Percentiles rank a stretch among this genome's conserved stretches.
phyloP scores from a whole-genome alignment of 2,888 invertebrate genomes.

The Protophormia terraenovae region DNA sequence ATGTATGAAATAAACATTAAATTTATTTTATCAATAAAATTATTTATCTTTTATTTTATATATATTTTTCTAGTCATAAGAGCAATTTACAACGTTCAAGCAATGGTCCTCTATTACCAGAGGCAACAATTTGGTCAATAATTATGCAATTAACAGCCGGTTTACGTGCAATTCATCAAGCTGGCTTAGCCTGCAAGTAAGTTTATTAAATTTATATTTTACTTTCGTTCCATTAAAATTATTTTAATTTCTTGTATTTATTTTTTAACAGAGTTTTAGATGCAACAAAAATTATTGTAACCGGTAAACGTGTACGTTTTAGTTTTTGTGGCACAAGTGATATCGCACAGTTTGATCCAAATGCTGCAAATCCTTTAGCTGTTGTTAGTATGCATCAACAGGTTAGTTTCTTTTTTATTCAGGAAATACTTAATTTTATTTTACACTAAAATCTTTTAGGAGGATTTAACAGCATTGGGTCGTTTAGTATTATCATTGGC shows the following conservation, averaged over 20 bases:
- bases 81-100: constrained; percentile 82
- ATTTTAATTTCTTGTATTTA: constrained; percentile 40
- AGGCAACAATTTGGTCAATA: constrained; percentile 96
- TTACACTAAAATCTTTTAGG: no score
- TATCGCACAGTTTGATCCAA: constrained; percentile 89
- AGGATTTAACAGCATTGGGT: constrained; percentile 95
- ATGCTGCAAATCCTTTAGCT: constrained; percentile 85
- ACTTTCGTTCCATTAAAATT: no score
- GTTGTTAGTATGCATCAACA: constrained; percentile 88
- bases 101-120: constrained; percentile 90
- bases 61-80: constrained; percentile 78
- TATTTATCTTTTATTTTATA: neutral
- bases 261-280: constrained; percentile 88
- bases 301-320: constrained; percentile 89
- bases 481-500: constrained; percentile 94
- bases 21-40: neutral
- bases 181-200: constrained; percentile 85
- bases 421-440: neutral
- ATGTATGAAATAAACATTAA: neutral
- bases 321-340: constrained; percentile 92
- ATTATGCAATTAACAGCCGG: constrained; percentile 97
- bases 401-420: constrained; percentile 72
- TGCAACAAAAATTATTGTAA: constrained; percentile 94
- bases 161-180: constrained; percentile 92
- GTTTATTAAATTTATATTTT: constrained; percentile 22